phyloP scores from a whole-genome alignment of 2,888 invertebrate species.

The Caenorhabditis sp. region DNA sequence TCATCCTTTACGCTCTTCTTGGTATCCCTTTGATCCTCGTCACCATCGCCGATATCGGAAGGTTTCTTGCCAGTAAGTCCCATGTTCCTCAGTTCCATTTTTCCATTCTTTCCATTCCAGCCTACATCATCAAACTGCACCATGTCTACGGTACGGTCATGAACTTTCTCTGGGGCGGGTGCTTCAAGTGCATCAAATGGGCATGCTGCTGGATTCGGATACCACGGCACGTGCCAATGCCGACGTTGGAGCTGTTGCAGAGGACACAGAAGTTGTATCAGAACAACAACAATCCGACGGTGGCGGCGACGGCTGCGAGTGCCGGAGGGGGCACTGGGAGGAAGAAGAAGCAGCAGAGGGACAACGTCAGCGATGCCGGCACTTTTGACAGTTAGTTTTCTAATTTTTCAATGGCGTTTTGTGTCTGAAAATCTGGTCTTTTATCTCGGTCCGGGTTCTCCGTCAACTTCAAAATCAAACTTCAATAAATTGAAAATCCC shows the following conservation, averaged over 20 bases:
- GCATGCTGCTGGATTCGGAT: constrained; percentile 70
- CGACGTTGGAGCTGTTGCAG: constrained; percentile 73
- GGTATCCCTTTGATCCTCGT: constrained; percentile 83
- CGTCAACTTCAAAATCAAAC: no score
- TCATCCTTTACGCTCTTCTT: constrained; percentile 82
- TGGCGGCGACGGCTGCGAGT: constrained; percentile 58
- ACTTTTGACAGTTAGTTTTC: constrained; percentile 80
- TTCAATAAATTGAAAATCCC: no score
- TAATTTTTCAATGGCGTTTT: no score
- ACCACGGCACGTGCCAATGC: constrained; percentile 66
- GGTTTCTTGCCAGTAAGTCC: constrained; percentile 81
- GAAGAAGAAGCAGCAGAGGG: constrained; percentile 65
- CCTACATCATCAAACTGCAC: constrained; percentile 81
- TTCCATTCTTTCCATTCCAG: constrained; percentile 64
- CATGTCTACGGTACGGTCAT: constrained; percentile 70
- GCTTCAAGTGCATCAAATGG: constrained; percentile 71
- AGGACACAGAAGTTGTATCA: constrained; percentile 70
- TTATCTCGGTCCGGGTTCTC: no score
- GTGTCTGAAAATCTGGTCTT: no score
- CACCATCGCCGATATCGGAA: constrained; percentile 83
- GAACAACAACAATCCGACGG: constrained; percentile 57
- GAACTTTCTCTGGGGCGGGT: constrained; percentile 47
- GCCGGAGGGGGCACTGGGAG: constrained; percentile 57
- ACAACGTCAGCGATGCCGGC: constrained; percentile 79
- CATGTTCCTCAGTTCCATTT: not conserved